Evolutionary conservation across 2,888 invertebrate genomes (phyloP).

Genomic region (Tanytarsus gracilentus): DNA sequence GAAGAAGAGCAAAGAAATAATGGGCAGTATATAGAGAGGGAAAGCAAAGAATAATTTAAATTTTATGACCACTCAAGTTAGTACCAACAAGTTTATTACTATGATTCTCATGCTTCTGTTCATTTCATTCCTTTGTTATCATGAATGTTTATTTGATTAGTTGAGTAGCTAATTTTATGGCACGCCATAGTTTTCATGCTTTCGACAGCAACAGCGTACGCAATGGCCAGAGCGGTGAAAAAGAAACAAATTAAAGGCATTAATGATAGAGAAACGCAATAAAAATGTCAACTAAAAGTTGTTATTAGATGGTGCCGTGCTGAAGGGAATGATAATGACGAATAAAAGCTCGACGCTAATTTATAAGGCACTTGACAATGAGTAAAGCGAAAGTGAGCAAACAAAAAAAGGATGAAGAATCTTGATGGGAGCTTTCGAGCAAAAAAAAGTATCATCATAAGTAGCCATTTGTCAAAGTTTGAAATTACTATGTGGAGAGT

Average conservation of each 20-base stretch:
- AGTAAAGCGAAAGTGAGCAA: too few relatives aligned
- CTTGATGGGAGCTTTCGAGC: too few relatives aligned
- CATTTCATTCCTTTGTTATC: too few relatives aligned
- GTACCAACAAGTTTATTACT: background rate
- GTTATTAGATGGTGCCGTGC: too few relatives aligned
- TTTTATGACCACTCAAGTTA: background rate
- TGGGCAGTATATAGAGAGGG: background rate
- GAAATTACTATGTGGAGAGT: too few relatives aligned
- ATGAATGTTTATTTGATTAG: conserved; percentile 10
- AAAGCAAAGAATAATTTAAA: background rate
- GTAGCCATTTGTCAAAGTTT: too few relatives aligned
- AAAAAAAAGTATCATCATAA: too few relatives aligned
- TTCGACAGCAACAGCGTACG: background rate
- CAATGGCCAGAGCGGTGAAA: background rate
- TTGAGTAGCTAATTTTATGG: conserved; percentile 5
- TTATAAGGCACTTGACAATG: too few relatives aligned
- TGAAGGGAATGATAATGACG: too few relatives aligned
- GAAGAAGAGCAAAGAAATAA: background rate
- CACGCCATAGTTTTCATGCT: background rate
- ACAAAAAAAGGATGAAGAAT: too few relatives aligned
- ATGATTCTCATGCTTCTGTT: conserved; percentile 3
- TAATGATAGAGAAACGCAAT: background rate
- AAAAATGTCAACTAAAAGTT: background rate
- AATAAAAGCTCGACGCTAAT: background rate
- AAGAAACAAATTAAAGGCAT: too few relatives aligned